Evolutionary conservation across 2,113 vertebrate species (phyloP).

Genomic region (Notarius lentiginosus): DNA sequence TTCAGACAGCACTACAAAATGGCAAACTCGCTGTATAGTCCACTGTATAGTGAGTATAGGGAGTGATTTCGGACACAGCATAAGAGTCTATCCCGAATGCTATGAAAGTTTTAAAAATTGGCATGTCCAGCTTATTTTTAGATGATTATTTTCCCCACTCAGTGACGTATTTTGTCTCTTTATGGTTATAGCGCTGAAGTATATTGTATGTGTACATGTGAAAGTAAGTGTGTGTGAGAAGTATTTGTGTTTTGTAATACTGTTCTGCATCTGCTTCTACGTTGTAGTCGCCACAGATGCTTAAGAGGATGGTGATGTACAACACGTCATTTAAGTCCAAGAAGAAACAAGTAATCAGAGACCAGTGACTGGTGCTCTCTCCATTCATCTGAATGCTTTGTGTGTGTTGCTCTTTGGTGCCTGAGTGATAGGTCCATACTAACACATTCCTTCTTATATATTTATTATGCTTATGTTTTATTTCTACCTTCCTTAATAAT

Average conservation of each 20-base stretch:
- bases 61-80: too few species aligned
- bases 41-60: too few species aligned
- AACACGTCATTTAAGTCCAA: constrained; percentile 92
- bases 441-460: constrained; percentile 10
- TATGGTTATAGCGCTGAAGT: background rate
- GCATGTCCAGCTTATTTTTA: background rate
- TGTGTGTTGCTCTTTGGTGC: constrained; percentile 7
- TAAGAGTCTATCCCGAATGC: background rate
- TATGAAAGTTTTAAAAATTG: background rate
- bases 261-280: constrained; percentile 55
- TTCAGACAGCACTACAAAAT: too few species aligned
- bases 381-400: background rate
- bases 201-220: background rate
- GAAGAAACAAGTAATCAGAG: constrained; percentile 82
- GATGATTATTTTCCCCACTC: too few species aligned
- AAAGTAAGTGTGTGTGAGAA: background rate
- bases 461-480: background rate
- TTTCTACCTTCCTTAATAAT: background rate
- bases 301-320: constrained; percentile 98
- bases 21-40: too few species aligned
- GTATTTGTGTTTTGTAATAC: constrained; percentile 29
- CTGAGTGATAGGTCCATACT: background rate
- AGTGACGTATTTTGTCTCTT: background rate
- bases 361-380: background rate
- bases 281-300: constrained; percentile 94